A percentile compares a stretch with the other conserved stretches of the same genome.
Evolutionary conservation across 2,797 vertebrate genomes (phyloP).

Genomic region (Aotus griseimembra): DNA sequence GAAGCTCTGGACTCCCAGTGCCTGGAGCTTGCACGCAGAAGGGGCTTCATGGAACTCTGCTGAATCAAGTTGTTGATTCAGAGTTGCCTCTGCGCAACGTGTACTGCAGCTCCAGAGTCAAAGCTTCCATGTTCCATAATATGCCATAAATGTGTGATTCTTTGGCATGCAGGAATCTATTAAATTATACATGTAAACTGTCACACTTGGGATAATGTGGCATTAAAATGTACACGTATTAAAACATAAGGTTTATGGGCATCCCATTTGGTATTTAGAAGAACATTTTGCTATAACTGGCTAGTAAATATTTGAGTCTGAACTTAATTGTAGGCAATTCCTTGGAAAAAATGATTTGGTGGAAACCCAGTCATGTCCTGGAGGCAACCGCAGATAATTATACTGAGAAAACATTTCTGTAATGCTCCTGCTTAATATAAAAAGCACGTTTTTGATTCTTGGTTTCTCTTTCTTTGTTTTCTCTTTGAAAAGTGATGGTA

Average conservation of each 20-base stretch:
- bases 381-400: slow-evolving; percentile 32
- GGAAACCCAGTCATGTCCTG: slow-evolving; percentile 54
- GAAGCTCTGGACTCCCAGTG: not conserved
- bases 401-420: slow-evolving; percentile 8
- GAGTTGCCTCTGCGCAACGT: not conserved
- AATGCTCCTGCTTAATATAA: slow-evolving; percentile 13
- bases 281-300: slow-evolving; percentile 40
- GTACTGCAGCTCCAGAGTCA: not conserved
- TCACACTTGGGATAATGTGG: slow-evolving; percentile 9
- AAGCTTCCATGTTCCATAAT: not conserved
- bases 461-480: slow-evolving; percentile 20
- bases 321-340: slow-evolving; percentile 59
- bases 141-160: not conserved
- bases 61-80: not conserved
- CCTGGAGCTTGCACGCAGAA: not conserved
- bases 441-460: not conserved
- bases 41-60: not conserved
- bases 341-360: slow-evolving; percentile 67
- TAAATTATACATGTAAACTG: not conserved
- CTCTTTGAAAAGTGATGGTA: not conserved
- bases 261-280: slow-evolving; percentile 37
- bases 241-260: not conserved
- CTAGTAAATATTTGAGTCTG: slow-evolving; percentile 60
- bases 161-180: not conserved
- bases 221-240: slow-evolving; percentile 16